Evolutionary conservation across 2,113 vertebrate species (phyloP), one percentile per base, ranked within the genome.

Genomic region (Notarius lentiginosus): DNA sequence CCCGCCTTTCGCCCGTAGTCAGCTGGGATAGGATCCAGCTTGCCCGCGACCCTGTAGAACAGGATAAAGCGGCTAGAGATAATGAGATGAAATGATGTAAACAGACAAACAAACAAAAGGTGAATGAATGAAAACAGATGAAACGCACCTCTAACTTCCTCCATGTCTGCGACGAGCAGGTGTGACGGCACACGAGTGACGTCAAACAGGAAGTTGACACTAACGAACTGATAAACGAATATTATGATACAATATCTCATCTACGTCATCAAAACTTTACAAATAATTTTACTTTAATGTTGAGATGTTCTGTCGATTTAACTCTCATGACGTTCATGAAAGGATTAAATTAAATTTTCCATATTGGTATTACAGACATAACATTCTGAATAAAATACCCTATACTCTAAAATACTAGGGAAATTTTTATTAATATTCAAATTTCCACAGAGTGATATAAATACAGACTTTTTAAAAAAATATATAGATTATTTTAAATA

Each of bases 91-190:
- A 1, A 30, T 49, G 61, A 41, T 65, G 4, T 34, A 41, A 83
- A 68, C 47, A 18, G 73, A 51, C 4, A 18, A 17, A 14, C 14
- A 61, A 24, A 0, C 4, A n/a, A 65, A 18, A 1, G 1, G 24
- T 51, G 24, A 24, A 12, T 5, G 4, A 56, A 84, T 85, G 51
- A 12, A 90, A 76, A 11, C 4, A 73, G 60, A 55, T 41, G 58
- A 75, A 72, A 81, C 94, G 93, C 56, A 96, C 95, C 95, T 95
- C 93, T 92, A 17, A 95, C 94, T 93, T 95, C 94, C 94, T 94
- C 94, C 95, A 96, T 96, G 90, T 72, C 90, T 90, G 92, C 89
- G 30, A 88, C 89, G 86, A 47, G 51, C 30, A 2, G 60, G 0
- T 0, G 3, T 93, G 92, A 94, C 93, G 93, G 94, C 94, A 94